Conservation (phyloP, 2,113 vertebrate genomes). For the Natator depressus region DNA sequence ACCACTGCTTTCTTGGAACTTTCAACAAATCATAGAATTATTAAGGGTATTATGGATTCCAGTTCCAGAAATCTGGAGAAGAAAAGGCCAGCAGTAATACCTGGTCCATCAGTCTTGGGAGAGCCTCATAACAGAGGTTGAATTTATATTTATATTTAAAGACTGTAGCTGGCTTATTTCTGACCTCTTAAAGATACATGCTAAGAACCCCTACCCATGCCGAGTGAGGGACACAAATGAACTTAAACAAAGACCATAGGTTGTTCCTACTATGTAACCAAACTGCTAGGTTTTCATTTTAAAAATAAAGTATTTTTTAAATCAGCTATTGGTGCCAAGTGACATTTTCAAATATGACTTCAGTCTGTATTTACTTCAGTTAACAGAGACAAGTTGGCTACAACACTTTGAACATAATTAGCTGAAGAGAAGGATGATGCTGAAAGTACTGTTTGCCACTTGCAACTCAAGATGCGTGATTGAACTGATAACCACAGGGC, state of each 20-base stretch:
- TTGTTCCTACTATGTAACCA: not conserved
- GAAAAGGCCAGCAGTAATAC: not conserved
- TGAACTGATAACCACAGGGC: constrained; percentile 41
- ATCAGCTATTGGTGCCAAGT: not conserved
- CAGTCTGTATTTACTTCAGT: not conserved
- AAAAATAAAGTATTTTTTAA: not conserved
- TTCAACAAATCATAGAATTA: not conserved
- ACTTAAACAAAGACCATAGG: not conserved
- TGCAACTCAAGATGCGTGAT: constrained; percentile 2
- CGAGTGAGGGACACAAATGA: not conserved
- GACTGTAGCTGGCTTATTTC: not conserved
- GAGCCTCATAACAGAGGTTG: not conserved
- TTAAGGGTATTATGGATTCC: not conserved
- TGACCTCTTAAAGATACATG: not conserved
- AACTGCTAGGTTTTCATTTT: not conserved
- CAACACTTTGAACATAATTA: not conserved
- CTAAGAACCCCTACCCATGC: not conserved
- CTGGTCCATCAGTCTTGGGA: not conserved
- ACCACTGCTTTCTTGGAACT: not conserved
- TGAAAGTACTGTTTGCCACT: not conserved
- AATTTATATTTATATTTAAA: not conserved
- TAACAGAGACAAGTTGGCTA: not conserved
- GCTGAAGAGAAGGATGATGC: not conserved
- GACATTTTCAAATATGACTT: not conserved
- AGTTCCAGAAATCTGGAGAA: not conserved